These are phyloP conservation scores for Platynereis dumerilii DNA, from an alignment of 2,888 invertebrate genomes.

Conservation along the genomic window DNA sequence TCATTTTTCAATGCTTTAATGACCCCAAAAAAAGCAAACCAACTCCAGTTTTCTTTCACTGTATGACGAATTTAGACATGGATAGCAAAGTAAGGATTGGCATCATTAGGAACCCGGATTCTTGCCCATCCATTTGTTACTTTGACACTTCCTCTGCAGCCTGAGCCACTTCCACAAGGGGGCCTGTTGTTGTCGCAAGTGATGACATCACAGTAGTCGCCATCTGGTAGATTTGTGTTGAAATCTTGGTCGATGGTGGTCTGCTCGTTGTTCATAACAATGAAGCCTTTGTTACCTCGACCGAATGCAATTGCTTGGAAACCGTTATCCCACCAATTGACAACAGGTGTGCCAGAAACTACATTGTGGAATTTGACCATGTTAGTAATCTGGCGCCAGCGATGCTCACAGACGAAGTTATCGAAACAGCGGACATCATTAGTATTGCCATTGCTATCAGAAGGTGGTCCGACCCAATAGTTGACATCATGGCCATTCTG, in stretches of 20 bases:
- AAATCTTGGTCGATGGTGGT: constrained; percentile 47
- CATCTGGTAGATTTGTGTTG: constrained; percentile 57
- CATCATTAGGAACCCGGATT: constrained; percentile 66
- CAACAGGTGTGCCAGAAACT: constrained; percentile 45
- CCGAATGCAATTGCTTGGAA: constrained; percentile 54
- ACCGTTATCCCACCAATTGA: constrained; percentile 49
- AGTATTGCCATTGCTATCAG: constrained; percentile 43
- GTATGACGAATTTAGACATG: constrained; percentile 63
- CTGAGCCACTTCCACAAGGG: constrained; percentile 3
- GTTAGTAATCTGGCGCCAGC: constrained; percentile 56
- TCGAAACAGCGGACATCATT: constrained; percentile 53
- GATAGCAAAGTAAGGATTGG: constrained; percentile 77
- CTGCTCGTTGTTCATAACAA: constrained; percentile 54
- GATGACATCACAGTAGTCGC: constrained; percentile 60
- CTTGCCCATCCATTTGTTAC: constrained; percentile 72
- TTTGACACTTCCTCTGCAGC: constrained; percentile 59
- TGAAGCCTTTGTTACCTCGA: constrained; percentile 56
- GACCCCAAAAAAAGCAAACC: no score
- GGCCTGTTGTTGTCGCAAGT: constrained; percentile 40
- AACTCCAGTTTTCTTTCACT: no score
- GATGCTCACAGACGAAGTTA: constrained; percentile 60
- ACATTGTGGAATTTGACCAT: constrained; percentile 58
- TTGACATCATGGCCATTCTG: constrained; percentile 28
- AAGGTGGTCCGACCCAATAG: constrained; percentile 40
- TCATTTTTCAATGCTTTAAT: no score